Base-by-base conservation (phyloP, 1,140 invertebrate genomes). In the Pseudomyrmex cubaensis region DNA sequence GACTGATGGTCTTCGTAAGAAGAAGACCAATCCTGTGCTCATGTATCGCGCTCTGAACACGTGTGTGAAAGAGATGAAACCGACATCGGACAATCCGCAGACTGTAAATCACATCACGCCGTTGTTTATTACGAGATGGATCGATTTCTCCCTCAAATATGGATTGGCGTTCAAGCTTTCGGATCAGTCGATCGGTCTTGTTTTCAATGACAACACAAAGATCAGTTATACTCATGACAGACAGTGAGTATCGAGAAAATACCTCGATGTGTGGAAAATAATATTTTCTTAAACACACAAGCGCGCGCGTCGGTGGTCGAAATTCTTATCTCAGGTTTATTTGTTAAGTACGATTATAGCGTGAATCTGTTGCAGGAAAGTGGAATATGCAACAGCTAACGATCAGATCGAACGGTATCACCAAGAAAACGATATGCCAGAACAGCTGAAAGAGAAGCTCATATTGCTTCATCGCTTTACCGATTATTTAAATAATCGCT, bases 401-500 rank as follows among this genome's bases (percentile, higher is more conserved):
- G 97, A 97, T 17, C 95, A 96, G 63, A 98, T 99, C 93, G 95
- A 96, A 59, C 89, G 90, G 82, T 99, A 98, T 91, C 97, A 99
- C 95, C 97, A 97, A 0, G 96, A 98, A 87, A 95, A 96, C n/a
- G 95, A 96, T 57, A 98, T 97, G 91, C 98, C 99, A 61, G 93
- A 95, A 73, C 93, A 95, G 2, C 94, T 99, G 59, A 97, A 97
- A 70, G 99, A 99, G 94, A 99, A 99, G 94, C 98, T 99, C 93
- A 99, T 98, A 89, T 94, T 99, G 3, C 95, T 99, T 5, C 97
- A 97, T 50, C 99, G 99, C 94, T 99, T 99, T 94, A 96, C 97
- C 75, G 97, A 98, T 89, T 99, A 99, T 92, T 99, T 99, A 99
- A 97, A 97, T 89, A 98, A 99, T 91, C 98, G 99, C 95, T 95